These are phyloP conservation scores for Pogonomyrmex barbatus DNA, from an alignment of 1,140 invertebrate genomes.

Conservation along the genomic window DNA sequence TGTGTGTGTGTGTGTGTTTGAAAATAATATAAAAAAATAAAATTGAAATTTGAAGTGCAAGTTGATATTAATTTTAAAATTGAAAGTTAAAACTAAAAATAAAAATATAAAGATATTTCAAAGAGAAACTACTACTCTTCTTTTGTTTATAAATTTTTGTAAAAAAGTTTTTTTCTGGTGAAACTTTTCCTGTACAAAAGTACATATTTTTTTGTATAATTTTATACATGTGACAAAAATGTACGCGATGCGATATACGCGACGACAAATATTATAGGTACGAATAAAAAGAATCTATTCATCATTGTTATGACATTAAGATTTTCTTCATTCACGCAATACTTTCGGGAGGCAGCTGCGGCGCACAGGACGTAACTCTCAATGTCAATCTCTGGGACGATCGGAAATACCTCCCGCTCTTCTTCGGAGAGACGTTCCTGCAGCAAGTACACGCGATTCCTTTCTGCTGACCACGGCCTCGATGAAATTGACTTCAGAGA, in stretches of 20 bases:
- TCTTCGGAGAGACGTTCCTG: slow-evolving; percentile 64
- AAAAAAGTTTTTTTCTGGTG: background rate
- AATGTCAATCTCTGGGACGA: slow-evolving; percentile 77
- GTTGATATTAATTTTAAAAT: too few relatives aligned
- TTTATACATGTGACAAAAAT: background rate
- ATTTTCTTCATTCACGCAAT: slow-evolving; percentile 77
- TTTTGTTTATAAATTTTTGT: background rate
- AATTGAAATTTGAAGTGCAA: background rate
- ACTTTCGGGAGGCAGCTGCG: slow-evolving; percentile 76
- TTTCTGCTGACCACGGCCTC: slow-evolving; percentile 73
- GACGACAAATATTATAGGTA: slow-evolving; percentile 27
- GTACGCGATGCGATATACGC: slow-evolving; percentile 28
- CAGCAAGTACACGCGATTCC: slow-evolving; percentile 74
- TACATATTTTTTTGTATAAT: background rate
- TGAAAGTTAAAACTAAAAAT: background rate
- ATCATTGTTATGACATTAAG: slow-evolving; percentile 72
- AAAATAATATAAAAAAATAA: background rate
- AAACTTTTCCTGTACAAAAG: background rate
- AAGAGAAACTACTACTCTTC: background rate
- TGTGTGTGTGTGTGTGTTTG: too few relatives aligned
- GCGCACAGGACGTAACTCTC: slow-evolving; percentile 80
- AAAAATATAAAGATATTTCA: background rate
- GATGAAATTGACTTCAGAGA: slow-evolving; percentile 75
- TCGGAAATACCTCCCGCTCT: slow-evolving; percentile 76
- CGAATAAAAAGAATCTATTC: slow-evolving; percentile 49